Base-by-base conservation (phyloP, 2,888 invertebrate species). In the Polyommatus icarus region DNA sequence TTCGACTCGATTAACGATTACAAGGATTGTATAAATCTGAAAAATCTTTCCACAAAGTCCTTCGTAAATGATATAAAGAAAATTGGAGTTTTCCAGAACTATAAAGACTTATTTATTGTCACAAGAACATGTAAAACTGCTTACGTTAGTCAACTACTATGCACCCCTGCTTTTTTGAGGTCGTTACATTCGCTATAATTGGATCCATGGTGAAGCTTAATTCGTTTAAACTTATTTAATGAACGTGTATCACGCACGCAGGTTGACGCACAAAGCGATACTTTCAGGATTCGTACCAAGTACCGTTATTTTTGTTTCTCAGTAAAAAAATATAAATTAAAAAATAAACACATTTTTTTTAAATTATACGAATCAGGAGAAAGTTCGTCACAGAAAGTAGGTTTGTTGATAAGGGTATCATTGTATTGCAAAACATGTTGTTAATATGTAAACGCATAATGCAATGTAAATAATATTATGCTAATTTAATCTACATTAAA, bases 181-280 rank as follows among this genome's bases (percentile, higher is more conserved):
- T 67, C 1, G 29, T 32, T 67, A 61, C 15, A 67, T 29, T 29
- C 29, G 29, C 29, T 29, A 12, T 46, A 46, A 73, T 73, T 46
- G 40, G 73, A 73, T 73, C 46, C n/a, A 73, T 73, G 15, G 40
- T 46, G 12, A 40, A 73, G 40, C 73, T 67, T 73, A 20, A 46
- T 73, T 73, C 24, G 20, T 50, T 20, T 46, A 20, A 20, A 73
- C 10, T 24, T 75, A 75, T 54, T 50, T 75, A 75, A 54, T 73
- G 46, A 24, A 24, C n/a, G 20, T 54, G 6, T 7, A 32, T 75
- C 75, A 75, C 75, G 75, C 75, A 75, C 50, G 18, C 54, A 54
- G 54, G 54, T 12, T 50, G 50, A 75, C 75, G 18, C 75, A 54
- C 75, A 24, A 24, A 75, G 50, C 6, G 75, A 75, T n/a, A n/a